Percentiles rank a stretch among this genome's conserved stretches.
These are phyloP conservation scores for Falcaria lacertinaria DNA, from an alignment of 2,888 invertebrate genomes.

Conservation along the genomic window DNA sequence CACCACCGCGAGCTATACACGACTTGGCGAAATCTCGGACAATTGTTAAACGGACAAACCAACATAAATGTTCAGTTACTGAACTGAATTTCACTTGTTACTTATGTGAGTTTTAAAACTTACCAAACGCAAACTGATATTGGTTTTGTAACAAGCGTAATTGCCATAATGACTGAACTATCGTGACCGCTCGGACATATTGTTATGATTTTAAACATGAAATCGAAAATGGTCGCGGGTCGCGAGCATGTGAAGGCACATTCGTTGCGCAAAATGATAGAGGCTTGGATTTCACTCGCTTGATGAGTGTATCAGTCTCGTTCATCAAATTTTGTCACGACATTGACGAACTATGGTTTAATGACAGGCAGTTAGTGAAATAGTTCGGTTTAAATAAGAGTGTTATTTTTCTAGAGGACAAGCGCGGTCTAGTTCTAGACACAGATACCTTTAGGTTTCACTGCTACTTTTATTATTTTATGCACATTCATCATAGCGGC, in stretches of 20 bases:
- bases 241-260: conserved; percentile 44
- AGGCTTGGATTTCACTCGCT: conserved; percentile 53
- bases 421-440: no score
- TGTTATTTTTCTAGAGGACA: no score
- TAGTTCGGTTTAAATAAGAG: no score
- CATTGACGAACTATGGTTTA: conserved; percentile 4
- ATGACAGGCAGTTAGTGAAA: no score
- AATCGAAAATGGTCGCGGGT: conserved; percentile 69
- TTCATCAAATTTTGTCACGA: conserved; percentile 46
- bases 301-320: conserved; percentile 19
- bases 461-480: no score
- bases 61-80: conserved; percentile 30
- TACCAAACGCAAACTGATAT: conserved; percentile 30
- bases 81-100: conserved; percentile 17
- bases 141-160: conserved; percentile 52
- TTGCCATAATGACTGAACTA: conserved; percentile 65
- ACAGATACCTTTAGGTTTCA: no score
- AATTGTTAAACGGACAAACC: conserved; percentile 57
- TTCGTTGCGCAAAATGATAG: conserved; percentile 56
- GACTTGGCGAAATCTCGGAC: conserved; percentile 52
- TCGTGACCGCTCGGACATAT: conserved; percentile 67
- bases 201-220: conserved; percentile 72
- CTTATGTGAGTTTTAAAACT: conserved; percentile 23
- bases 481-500: no score
- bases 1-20: conserved; percentile 71